Percentiles rank a stretch among this genome's conserved stretches.
phyloP scores from a whole-genome alignment of 2,113 vertebrate species.

The Thoracochromis brauschi region DNA sequence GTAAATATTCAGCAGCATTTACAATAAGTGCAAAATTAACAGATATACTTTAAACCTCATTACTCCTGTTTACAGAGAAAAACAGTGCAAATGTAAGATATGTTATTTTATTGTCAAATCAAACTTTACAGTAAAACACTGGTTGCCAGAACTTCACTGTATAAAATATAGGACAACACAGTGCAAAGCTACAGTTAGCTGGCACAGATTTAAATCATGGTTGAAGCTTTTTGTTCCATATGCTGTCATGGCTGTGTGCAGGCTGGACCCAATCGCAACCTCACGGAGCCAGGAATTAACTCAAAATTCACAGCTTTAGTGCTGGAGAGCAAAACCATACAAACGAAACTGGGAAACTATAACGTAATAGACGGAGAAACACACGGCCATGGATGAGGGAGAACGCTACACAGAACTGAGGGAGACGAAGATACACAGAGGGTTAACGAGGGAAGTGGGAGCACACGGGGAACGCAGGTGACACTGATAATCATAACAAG shows the following conservation, averaged over 20 bases:
- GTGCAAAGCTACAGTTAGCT: not conserved
- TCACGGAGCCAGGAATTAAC: not conserved
- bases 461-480: no score
- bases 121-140: not conserved
- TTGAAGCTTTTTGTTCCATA: not conserved
- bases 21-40: not conserved
- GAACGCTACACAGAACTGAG: not conserved
- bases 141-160: not conserved
- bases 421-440: not conserved
- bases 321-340: not conserved
- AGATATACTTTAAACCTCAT: not conserved
- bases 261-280: not conserved
- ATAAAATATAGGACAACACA: not conserved
- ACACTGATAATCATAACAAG: no score
- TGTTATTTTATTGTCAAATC: not conserved
- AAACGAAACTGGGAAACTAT: not conserved
- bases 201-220: not conserved
- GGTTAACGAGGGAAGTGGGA: no score
- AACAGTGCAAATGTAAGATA: not conserved
- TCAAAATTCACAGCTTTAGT: not conserved
- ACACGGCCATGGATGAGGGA: fast-evolving
- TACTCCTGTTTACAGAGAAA: not conserved
- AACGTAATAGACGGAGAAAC: fast-evolving
- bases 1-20: not conserved
- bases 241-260: not conserved